Evolutionary conservation across 2,888 invertebrate genomes (phyloP), one percentile per base, ranked within the genome.

Genomic region (Tipula vernalis): DNA sequence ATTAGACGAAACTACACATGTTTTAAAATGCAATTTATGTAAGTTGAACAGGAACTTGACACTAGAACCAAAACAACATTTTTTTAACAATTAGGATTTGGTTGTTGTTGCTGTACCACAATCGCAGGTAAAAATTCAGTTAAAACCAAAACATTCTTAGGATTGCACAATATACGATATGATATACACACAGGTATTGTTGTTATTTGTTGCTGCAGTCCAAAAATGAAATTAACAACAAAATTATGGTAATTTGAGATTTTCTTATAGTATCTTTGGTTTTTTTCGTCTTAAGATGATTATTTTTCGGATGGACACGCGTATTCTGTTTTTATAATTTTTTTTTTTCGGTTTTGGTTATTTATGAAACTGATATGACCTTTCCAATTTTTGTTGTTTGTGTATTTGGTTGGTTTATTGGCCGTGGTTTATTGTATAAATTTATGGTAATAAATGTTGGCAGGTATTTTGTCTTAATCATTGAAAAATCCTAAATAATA

Each of bases 381-480:
- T 71, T 71, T 28, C 28, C 71, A 12, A 39, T 71, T 28, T 28
- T 71, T 28, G 71, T 18, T 71, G 71, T 18, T 71, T 18, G 18
- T 71, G 28, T 71, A 10, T 28, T 71, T 71, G 6, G 71, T 2
- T 71, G 28, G 71, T 71, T 71, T 71, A 71, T 71, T 71, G 71
- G 0, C 28, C 12, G 71, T 28, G 28, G 28, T 28, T 71, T 71
- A 71, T 28, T 28, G 28, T 71, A 71, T 28, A 71, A 71, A 71
- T 71, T 71, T 71, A 71, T 71, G 71, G 71, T 71, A 71, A 71
- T 71, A 71, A 71, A 71, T 71, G 71, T 28, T 71, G 71, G 71
- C 71, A 71, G 71, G 71, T 71, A 71, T 71, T 57, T 71, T 71
- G 71, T 71, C 71, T 71, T 71, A 71, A 71, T 71, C 71, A 71